Percentiles rank a stretch among this genome's conserved stretches.
Evolutionary conservation across 2,888 invertebrate genomes (phyloP).

Genomic region (Homarus gammarus): DNA sequence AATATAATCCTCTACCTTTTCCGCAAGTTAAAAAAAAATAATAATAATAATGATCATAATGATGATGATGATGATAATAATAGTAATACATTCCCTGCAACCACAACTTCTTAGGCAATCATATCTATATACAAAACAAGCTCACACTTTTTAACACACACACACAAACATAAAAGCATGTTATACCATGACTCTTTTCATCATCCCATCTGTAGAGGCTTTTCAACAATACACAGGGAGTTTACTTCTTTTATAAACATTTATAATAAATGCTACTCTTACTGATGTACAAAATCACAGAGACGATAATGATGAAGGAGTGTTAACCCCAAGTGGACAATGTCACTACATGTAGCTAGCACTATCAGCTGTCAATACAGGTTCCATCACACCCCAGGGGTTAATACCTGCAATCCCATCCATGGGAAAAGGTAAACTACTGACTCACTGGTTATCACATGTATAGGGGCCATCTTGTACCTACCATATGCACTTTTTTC

Average conservation of each 20-base stretch:
- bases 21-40: not conserved
- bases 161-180: not conserved
- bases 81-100: not conserved
- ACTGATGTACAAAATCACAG: not conserved
- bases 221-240: not conserved
- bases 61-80: not conserved
- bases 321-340: not conserved
- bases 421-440: conserved; percentile 7
- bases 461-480: not conserved
- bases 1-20: not conserved
- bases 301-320: not conserved
- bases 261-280: not conserved
- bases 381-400: not conserved
- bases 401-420: not conserved
- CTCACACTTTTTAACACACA: not conserved
- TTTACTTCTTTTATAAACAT: conserved; percentile 1
- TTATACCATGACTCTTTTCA: not conserved
- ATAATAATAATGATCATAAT: not conserved
- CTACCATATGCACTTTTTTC: not conserved
- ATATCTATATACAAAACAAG: not conserved
- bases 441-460: conserved; percentile 4
- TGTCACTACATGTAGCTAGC: not conserved
- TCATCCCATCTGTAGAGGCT: not conserved
- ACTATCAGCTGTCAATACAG: not conserved
- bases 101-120: not conserved